phyloP scores from a whole-genome alignment of 2,113 vertebrate genomes.

The Capra hircus region DNA sequence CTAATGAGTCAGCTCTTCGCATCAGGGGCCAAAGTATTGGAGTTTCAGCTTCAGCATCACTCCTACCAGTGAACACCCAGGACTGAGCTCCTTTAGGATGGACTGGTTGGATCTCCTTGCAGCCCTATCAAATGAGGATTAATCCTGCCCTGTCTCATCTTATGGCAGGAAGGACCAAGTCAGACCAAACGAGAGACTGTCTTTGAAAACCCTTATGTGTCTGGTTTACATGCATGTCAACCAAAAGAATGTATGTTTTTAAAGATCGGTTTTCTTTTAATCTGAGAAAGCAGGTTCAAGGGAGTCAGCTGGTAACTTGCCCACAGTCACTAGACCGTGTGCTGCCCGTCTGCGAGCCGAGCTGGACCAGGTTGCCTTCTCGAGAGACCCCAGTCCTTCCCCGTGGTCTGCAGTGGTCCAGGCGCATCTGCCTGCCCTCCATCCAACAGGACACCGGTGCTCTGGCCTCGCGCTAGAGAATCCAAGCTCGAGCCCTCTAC shows the following conservation, averaged over 20 bases:
- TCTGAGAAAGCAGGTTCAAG: not conserved
- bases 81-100: too few species aligned
- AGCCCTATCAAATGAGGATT: not conserved
- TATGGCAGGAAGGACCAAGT: not conserved
- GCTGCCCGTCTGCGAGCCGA: rapidly evolving
- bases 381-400: not conserved
- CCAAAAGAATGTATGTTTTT: not conserved
- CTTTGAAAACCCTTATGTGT: not conserved
- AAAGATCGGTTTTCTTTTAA: not conserved
- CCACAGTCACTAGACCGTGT: not conserved
- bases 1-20: too few species aligned
- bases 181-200: not conserved
- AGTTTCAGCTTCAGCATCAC: too few species aligned
- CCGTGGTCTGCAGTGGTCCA: not conserved
- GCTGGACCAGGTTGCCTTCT: not conserved
- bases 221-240: not conserved
- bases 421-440: rapidly evolving
- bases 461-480: not conserved
- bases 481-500: not conserved
- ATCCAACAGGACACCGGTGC: not conserved
- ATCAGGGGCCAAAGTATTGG: too few species aligned
- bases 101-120: too few species aligned
- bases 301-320: not conserved
- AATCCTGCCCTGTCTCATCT: not conserved
- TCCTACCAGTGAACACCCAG: too few species aligned